Percentiles rank a stretch among this genome's conserved stretches.
These are phyloP conservation scores for Platysternon megacephalum DNA, from an alignment of 2,113 vertebrate genomes.

Conservation along the genomic window DNA sequence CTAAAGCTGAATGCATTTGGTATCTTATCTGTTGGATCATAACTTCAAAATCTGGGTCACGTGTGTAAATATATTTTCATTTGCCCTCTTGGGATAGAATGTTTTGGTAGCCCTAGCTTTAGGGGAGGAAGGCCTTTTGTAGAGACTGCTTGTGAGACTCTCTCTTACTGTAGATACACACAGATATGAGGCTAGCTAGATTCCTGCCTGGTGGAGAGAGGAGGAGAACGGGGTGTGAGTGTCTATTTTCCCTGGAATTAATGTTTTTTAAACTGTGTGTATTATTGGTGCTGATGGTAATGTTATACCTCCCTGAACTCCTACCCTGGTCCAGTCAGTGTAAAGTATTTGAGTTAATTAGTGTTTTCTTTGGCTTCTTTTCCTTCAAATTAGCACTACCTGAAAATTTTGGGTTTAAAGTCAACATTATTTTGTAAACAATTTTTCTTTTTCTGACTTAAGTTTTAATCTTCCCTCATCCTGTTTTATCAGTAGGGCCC, in stretches of 20 bases:
- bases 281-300: fast-evolving
- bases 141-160: neutral
- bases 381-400: neutral
- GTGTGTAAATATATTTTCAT: neutral
- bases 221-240: too few species aligned
- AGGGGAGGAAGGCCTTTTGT: neutral
- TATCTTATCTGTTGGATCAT: neutral
- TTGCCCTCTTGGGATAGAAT: neutral
- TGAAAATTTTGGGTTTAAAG: conserved; percentile 24
- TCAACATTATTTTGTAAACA: neutral
- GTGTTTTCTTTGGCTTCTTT: neutral
- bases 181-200: neutral
- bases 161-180: neutral
- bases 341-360: neutral
- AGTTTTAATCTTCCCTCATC: conserved; percentile 13
- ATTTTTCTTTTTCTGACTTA: neutral
- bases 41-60: neutral
- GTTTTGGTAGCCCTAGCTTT: neutral
- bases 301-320: neutral
- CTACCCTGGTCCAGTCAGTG: neutral
- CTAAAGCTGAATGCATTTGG: neutral
- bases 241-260: neutral
- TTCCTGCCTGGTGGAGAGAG: neutral
- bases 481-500: neutral
- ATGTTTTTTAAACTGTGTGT: neutral